phyloP scores from a whole-genome alignment of 2,113 vertebrate genomes.

The Agapornis roseicollis region DNA sequence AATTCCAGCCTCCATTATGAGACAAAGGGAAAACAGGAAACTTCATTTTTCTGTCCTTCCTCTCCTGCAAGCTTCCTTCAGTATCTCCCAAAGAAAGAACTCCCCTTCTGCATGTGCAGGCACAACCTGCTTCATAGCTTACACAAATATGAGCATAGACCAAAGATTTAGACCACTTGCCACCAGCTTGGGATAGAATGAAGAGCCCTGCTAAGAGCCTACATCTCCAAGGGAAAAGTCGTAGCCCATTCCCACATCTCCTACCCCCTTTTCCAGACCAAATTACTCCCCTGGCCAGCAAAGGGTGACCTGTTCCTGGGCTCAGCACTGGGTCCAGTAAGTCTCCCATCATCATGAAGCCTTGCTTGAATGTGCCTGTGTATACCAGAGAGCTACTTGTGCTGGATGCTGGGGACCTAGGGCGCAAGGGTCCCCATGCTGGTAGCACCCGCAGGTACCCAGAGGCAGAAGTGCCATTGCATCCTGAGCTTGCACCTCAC shows the following conservation, averaged over 20 bases:
- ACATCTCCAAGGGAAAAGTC: neutral
- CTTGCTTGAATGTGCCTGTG: neutral
- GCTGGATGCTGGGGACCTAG: accelerated
- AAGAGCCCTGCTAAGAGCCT: neutral
- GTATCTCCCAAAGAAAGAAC: neutral
- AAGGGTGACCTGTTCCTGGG: neutral
- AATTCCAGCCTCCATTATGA: neutral
- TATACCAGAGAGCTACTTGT: neutral
- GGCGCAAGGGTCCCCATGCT: accelerated
- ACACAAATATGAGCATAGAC: neutral
- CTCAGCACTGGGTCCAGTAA: neutral
- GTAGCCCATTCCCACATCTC: neutral
- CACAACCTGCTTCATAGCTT: neutral
- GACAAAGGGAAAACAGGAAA: neutral
- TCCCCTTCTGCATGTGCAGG: neutral
- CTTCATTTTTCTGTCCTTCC: neutral
- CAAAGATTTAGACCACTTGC: neutral
- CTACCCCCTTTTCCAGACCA: neutral
- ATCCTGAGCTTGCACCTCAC: conserved; percentile 2
- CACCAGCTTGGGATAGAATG: neutral
- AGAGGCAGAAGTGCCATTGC: neutral
- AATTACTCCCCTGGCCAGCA: neutral
- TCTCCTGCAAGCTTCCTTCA: neutral
- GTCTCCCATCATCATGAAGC: neutral
- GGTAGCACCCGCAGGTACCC: neutral